These are phyloP conservation scores for Amphiprion ocellaris DNA, from an alignment of 2,113 vertebrate species.

Conservation along the genomic window DNA sequence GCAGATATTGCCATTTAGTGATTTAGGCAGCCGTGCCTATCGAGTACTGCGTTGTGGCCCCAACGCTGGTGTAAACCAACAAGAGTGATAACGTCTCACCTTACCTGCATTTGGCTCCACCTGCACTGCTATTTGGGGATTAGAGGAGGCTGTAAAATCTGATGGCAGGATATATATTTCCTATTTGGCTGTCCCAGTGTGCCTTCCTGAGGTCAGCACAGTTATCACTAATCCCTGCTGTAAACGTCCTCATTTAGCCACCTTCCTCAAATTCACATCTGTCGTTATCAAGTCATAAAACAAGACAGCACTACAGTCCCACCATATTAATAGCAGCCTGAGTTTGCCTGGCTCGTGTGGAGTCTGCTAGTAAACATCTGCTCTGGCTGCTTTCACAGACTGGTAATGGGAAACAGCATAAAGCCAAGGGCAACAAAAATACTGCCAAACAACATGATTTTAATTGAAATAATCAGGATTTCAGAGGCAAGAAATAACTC, in stretches of 20 bases:
- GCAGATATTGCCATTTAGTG: constrained; percentile 33
- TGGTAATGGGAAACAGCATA: constrained; percentile 46
- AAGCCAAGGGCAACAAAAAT: constrained; percentile 59
- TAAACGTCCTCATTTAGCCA: constrained; percentile 66
- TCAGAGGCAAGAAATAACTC: constrained; percentile 40
- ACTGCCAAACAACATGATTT: constrained; percentile 49
- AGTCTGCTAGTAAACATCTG: constrained; percentile 66
- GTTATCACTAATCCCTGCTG: constrained; percentile 66
- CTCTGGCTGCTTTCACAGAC: constrained; percentile 45
- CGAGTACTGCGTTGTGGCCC: constrained; percentile 32
- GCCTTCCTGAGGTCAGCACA: constrained; percentile 16
- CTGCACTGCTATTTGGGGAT: constrained; percentile 60
- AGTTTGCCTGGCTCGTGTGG: constrained; percentile 42
- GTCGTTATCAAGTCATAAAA: constrained; percentile 72
- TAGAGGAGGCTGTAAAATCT: constrained; percentile 65
- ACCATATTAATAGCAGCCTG: constrained; percentile 53
- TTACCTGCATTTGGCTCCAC: constrained; percentile 66
- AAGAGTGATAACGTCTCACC: constrained; percentile 51
- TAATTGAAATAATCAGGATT: constrained; percentile 59
- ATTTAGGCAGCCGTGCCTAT: constrained; percentile 13
- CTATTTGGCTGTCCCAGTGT: constrained; percentile 55
- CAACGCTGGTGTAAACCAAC: constrained; percentile 46
- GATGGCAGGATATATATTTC: constrained; percentile 70
- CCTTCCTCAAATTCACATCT: constrained; percentile 67
- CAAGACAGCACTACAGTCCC: constrained; percentile 31